phyloP scores from a whole-genome alignment of 2,113 vertebrate genomes.

The Mustelus asterias region DNA sequence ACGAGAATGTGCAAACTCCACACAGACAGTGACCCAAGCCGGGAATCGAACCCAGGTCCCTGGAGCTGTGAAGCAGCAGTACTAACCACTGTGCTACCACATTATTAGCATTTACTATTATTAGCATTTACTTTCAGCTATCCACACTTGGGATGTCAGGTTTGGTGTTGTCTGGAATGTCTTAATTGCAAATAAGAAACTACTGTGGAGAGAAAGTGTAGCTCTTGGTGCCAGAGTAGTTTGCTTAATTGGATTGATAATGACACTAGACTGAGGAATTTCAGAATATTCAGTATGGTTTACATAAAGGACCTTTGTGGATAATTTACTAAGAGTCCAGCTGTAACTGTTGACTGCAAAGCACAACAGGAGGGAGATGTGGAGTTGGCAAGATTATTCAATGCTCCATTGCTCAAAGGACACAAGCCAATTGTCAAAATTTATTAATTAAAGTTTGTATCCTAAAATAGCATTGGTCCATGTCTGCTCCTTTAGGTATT shows the following conservation, averaged over 20 bases:
- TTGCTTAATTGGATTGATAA: not conserved
- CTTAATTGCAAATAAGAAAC: not conserved
- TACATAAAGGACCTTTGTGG: not conserved
- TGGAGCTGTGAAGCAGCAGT: too few species aligned
- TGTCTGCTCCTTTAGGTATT: too few species aligned
- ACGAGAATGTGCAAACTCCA: too few species aligned
- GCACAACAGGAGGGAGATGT: too few species aligned
- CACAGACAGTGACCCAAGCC: too few species aligned
- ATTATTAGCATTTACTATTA: too few species aligned
- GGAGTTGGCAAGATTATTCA: too few species aligned
- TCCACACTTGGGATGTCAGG: not conserved
- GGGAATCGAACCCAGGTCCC: too few species aligned
- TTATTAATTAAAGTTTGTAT: not conserved
- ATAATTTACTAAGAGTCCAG: not conserved
- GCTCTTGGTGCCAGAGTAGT: not conserved
- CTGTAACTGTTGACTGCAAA: not conserved
- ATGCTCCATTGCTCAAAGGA: not conserved
- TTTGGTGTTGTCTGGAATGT: not conserved
- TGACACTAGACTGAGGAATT: not conserved
- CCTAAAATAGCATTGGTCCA: too few species aligned
- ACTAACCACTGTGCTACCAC: too few species aligned
- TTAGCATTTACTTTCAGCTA: too few species aligned
- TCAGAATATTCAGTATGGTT: not conserved
- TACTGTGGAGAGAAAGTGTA: not conserved
- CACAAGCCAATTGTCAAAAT: not conserved